Evolutionary conservation across 2,113 vertebrate genomes (phyloP).

Genomic region (Clarias batrachus): DNA sequence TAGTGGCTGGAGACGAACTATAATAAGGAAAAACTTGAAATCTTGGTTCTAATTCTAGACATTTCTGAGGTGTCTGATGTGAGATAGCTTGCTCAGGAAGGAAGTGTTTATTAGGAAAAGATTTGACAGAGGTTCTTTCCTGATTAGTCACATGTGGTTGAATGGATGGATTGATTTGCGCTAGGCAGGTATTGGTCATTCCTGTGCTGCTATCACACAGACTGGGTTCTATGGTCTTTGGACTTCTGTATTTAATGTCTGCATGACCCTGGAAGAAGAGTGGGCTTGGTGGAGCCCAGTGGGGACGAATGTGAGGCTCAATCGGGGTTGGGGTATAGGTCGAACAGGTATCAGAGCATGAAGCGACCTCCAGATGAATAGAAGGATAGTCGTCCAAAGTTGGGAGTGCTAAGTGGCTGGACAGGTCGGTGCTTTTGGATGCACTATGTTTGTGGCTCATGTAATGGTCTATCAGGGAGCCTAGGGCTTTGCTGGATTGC

Average conservation of each 20-base stretch:
- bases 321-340: conserved; percentile 77
- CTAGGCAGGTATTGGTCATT: neutral
- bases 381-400: conserved; percentile 80
- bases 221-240: neutral
- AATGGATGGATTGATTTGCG: neutral
- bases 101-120: conserved; percentile 42
- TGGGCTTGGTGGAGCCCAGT: conserved; percentile 55
- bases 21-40: conserved; percentile 62
- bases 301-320: conserved; percentile 38
- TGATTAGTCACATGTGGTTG: conserved; percentile 39
- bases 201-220: conserved; percentile 1
- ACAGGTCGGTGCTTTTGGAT: conserved; percentile 61
- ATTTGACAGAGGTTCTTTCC: conserved; percentile 60
- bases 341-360: conserved; percentile 82
- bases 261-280: conserved; percentile 47
- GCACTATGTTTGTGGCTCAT: conserved; percentile 78
- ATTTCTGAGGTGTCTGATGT: conserved; percentile 18
- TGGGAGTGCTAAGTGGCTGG: conserved; percentile 74
- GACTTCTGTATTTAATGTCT: conserved; percentile 64
- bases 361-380: conserved; percentile 74
- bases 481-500: conserved; percentile 72
- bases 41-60: conserved; percentile 18
- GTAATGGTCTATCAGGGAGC: conserved; percentile 83
- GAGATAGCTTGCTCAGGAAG: conserved; percentile 33
- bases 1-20: conserved; percentile 69